These are phyloP conservation scores for Drosophila antonietae DNA, from an alignment of 2,888 invertebrate genomes.

Conservation along the genomic window DNA sequence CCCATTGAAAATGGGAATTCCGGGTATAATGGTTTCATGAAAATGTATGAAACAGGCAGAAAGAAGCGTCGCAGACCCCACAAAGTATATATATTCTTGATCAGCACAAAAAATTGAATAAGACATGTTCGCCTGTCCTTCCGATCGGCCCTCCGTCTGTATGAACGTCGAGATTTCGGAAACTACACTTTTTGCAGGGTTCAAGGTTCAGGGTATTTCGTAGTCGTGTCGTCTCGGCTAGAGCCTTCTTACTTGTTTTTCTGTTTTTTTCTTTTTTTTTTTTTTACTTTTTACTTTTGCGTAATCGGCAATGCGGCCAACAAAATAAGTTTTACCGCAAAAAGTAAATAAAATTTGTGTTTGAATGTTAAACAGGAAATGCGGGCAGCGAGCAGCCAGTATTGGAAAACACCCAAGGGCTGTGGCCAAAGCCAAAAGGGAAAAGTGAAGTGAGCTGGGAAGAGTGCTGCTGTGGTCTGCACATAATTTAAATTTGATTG, in stretches of 20 bases:
- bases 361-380: slow-evolving; percentile 64
- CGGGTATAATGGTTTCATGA: too few relatives aligned
- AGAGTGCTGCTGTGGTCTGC: slow-evolving; percentile 23
- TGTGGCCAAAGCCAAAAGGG: neutral
- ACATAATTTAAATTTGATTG: slow-evolving; percentile 55
- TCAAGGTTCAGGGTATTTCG: too few relatives aligned
- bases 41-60: too few relatives aligned
- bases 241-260: neutral
- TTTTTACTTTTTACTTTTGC: slow-evolving; percentile 14
- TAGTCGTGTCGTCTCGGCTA: too few relatives aligned
- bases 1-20: too few relatives aligned
- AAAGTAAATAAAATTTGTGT: slow-evolving; percentile 65
- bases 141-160: too few relatives aligned
- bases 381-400: slow-evolving; percentile 5
- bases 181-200: too few relatives aligned
- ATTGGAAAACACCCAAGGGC: slow-evolving; percentile 7
- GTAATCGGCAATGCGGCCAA: slow-evolving; percentile 48
- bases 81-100: too few relatives aligned
- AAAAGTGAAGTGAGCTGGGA: neutral
- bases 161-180: too few relatives aligned
- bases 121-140: too few relatives aligned
- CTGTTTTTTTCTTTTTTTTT: neutral
- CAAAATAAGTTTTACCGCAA: slow-evolving; percentile 64
- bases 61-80: too few relatives aligned
- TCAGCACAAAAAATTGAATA: too few relatives aligned